phyloP scores from a whole-genome alignment of 2,797 vertebrate species.

The Coregonus ussuriensis region DNA sequence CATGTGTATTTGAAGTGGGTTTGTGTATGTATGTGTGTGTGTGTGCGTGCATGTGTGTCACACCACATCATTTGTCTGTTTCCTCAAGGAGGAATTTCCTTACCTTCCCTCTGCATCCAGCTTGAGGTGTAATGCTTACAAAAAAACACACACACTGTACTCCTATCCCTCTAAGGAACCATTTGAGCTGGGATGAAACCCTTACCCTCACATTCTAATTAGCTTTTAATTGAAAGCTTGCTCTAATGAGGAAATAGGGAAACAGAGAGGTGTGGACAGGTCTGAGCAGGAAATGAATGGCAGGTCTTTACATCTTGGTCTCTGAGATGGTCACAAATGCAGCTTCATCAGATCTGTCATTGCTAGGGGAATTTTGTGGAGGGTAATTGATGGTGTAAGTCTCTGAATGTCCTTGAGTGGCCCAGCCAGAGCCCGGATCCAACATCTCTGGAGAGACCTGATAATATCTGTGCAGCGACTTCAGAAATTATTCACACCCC shows the following conservation, averaged over 20 bases:
- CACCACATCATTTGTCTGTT: neutral
- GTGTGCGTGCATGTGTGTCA: neutral
- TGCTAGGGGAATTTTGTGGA: neutral
- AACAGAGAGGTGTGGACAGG: constrained; percentile 22
- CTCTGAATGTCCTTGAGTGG: no score
- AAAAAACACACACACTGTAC: no score
- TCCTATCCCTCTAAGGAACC: no score
- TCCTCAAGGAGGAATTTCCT: neutral
- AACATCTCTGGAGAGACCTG: no score
- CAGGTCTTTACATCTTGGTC: constrained; percentile 12
- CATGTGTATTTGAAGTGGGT: neutral
- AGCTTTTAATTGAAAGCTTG: constrained; percentile 38
- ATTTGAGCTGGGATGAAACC: constrained; percentile 6
- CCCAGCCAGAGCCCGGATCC: no score
- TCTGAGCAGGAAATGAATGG: constrained; percentile 38
- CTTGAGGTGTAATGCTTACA: no score
- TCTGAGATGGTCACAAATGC: constrained; percentile 10
- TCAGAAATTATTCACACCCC: no score
- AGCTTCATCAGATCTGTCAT: constrained; percentile 24
- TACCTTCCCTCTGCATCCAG: neutral
- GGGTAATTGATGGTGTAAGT: constrained; percentile 17
- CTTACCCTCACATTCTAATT: constrained; percentile 32
- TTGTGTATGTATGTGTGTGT: neutral
- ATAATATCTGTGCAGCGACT: no score
- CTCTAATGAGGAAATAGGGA: constrained; percentile 37